Evolutionary conservation across 2,113 vertebrate genomes (phyloP).

Genomic region (Anser brachyrhynchus): DNA sequence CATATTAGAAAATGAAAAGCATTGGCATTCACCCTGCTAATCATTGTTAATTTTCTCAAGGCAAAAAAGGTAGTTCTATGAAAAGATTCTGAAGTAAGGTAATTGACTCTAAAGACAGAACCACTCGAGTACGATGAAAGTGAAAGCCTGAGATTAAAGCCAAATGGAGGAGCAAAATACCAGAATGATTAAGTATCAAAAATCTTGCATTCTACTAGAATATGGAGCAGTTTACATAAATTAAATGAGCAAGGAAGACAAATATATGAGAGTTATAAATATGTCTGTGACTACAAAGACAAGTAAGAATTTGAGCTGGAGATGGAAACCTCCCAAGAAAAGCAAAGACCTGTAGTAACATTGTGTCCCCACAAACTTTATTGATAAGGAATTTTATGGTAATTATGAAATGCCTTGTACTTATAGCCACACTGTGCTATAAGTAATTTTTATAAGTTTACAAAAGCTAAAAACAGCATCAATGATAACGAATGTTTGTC

Average conservation of each 20-base stretch:
- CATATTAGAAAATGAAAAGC: neutral
- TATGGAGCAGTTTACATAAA: neutral
- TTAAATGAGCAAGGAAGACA: neutral
- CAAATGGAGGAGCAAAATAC: neutral
- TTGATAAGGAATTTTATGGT: neutral
- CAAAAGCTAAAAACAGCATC: neutral
- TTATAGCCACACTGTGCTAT: neutral
- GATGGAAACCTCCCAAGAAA: neutral
- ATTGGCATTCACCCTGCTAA: neutral
- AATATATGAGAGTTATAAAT: neutral
- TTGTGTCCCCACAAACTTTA: neutral
- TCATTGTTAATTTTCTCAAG: neutral
- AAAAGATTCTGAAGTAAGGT: neutral
- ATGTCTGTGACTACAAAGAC: neutral
- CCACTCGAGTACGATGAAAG: neutral
- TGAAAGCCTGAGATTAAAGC: neutral
- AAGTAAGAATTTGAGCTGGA: neutral
- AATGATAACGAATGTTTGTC: neutral
- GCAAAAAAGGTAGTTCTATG: neutral
- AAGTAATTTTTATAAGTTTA: neutral
- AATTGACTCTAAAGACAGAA: neutral
- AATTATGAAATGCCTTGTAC: neutral
- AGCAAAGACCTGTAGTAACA: neutral
- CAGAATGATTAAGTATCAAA: neutral
- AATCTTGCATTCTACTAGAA: neutral